These are phyloP conservation scores for Theristicus caerulescens DNA, from an alignment of 2,113 vertebrate genomes.

Conservation along the genomic window DNA sequence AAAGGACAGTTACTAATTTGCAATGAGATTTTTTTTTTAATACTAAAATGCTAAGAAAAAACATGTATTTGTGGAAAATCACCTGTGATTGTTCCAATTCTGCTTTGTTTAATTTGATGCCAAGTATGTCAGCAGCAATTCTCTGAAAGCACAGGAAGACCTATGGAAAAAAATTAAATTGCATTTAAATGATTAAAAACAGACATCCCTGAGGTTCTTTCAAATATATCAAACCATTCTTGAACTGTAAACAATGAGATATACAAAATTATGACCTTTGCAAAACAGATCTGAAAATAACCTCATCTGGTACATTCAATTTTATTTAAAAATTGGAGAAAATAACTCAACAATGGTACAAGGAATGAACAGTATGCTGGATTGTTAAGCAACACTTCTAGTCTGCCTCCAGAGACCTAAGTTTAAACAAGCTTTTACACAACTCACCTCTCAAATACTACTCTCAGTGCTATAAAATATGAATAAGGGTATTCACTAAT, in stretches of 20 bases:
- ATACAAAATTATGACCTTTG: slow-evolving; percentile 58
- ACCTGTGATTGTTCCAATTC: slow-evolving; percentile 99
- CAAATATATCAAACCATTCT: slow-evolving; percentile 62
- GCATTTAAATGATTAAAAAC: slow-evolving; percentile 74
- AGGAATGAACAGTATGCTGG: slow-evolving; percentile 35
- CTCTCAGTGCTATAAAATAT: slow-evolving; percentile 17
- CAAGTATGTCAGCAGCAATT: slow-evolving; percentile 94
- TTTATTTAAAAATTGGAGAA: slow-evolving; percentile 43
- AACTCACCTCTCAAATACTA: slow-evolving; percentile 3
- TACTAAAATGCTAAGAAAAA: neutral
- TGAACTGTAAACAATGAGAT: slow-evolving; percentile 69
- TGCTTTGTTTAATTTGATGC: slow-evolving; percentile 97
- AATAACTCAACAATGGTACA: slow-evolving; percentile 55
- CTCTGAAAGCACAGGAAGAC: slow-evolving; percentile 98
- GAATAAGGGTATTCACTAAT: slow-evolving; percentile 42
- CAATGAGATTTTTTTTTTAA: neutral
- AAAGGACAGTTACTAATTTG: neutral
- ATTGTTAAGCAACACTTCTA: slow-evolving; percentile 42
- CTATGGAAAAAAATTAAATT: slow-evolving; percentile 76
- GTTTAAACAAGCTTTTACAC: slow-evolving; percentile 54
- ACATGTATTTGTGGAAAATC: slow-evolving; percentile 66
- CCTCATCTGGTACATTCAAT: slow-evolving; percentile 43
- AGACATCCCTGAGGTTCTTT: slow-evolving; percentile 66
- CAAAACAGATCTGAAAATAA: slow-evolving; percentile 63
- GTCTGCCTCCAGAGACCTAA: slow-evolving; percentile 40